Base-by-base conservation (phyloP, 2,888 invertebrate species). In the Cryptus armator region DNA sequence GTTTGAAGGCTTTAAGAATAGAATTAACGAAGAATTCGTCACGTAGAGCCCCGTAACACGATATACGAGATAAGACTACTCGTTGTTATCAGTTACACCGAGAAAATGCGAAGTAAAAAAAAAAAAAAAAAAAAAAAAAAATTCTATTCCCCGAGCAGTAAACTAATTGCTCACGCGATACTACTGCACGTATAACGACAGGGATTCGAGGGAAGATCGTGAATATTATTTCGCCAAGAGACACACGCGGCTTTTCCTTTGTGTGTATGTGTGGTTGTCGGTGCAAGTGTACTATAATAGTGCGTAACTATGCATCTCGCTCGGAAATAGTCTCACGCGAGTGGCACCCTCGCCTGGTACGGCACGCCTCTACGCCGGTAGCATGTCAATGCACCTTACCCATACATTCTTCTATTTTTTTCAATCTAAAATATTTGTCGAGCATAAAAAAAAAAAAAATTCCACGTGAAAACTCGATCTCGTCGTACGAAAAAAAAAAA, bases 321-420 rank as follows among this genome's bases (percentile, higher is more conserved):
- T 81, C 78, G 81, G 83, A 86, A 86, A 86, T 86, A 83, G 86
- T 83, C 74, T 83, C 87, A 83, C 85, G 85, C 81, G 78, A 72
- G 72, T 75, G 74, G 76, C 76, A 66, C 76, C 76, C 44, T 44
- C 24, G 67, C 64, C 19, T 66, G 64, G 66, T 29, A 78, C 32
- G 72, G 72, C 76, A 46, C 67, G 72, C 51, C 74, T 71, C 56
- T 72, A 78, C 78, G 71, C 66, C 67, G 67, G 51, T 75, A 48
- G 84, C 84, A 71, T 85, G 84, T 85, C 84, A 85, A 79, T 85
- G 84, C 84, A 85, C 84, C 81, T 81, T 32, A 44, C 37, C 19
- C 64, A 48, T 53, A 75, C 74, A 81, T 84, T 84, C 84, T 81
- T 81, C 77, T 29, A 46, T 81, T 64, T 82, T 62, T 6, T 12